A percentile compares a stretch with the other conserved stretches of the same genome.
These are phyloP conservation scores for Acromyrmex echinatior DNA, from an alignment of 1,140 invertebrate species.

Conservation along the genomic window DNA sequence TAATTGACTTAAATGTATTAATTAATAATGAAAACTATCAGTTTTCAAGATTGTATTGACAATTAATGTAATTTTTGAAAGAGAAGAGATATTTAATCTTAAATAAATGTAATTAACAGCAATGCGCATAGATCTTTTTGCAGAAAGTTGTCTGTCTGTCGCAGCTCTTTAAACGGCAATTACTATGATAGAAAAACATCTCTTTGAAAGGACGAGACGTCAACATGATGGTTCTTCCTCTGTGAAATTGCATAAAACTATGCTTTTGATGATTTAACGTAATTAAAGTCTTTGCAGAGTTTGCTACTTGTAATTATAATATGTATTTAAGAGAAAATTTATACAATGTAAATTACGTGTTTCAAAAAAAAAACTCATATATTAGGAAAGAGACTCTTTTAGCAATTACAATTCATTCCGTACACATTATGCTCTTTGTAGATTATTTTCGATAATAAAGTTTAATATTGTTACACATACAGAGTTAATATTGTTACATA, in stretches of 20 bases:
- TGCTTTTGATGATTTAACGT: conserved; percentile 52
- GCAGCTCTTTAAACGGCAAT: conserved; percentile 35
- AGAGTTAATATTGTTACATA: conserved; percentile 5
- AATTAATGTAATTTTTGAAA: background rate
- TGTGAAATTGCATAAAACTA: conserved; percentile 45
- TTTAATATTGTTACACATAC: conserved; percentile 11
- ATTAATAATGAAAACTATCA: background rate
- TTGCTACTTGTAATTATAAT: conserved; percentile 34
- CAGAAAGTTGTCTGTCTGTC: background rate
- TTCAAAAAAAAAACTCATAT: background rate
- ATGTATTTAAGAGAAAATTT: conserved; percentile 29
- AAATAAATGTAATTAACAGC: conserved; percentile 26
- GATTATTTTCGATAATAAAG: conserved; percentile 19
- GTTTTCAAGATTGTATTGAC: background rate
- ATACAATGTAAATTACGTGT: conserved; percentile 38
- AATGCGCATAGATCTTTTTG: conserved; percentile 13
- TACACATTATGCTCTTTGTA: conserved; percentile 7
- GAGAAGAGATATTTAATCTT: conserved; percentile 17
- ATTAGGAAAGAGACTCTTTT: background rate
- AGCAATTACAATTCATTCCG: background rate
- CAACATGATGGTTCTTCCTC: conserved; percentile 21
- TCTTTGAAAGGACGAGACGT: conserved; percentile 36
- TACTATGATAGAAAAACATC: conserved; percentile 40
- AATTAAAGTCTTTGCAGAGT: conserved; percentile 42
- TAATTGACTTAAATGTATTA: background rate